Conservation (phyloP, 2,888 invertebrate species). For the Blera fallax region DNA sequence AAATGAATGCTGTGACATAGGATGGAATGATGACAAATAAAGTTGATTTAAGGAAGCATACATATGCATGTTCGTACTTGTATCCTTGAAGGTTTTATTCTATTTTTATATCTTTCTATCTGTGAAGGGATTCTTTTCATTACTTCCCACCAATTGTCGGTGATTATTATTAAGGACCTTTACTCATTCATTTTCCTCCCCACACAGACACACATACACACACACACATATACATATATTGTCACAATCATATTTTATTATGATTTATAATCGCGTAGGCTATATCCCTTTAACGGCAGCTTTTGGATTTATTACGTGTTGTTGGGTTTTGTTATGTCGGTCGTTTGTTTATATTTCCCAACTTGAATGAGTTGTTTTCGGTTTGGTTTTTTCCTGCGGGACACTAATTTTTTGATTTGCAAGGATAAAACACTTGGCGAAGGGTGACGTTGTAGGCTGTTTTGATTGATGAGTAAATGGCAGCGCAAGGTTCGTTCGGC, state of each 20-base stretch:
- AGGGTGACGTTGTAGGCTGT: background rate
- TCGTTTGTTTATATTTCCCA: constrained; percentile 46
- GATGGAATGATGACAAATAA: constrained; percentile 14
- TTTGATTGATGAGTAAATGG: constrained; percentile 66
- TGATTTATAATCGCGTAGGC: constrained; percentile 67
- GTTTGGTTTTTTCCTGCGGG: constrained; percentile 6
- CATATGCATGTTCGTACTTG: background rate
- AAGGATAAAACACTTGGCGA: constrained; percentile 24
- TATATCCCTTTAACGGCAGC: constrained; percentile 49
- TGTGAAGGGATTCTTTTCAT: constrained; percentile 1
- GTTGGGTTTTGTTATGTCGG: constrained; percentile 39
- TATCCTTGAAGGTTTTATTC: too few relatives aligned
- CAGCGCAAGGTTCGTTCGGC: constrained; percentile 39
- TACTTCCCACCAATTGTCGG: constrained; percentile 32
- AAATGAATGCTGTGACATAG: constrained; percentile 22
- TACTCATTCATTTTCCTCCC: too few relatives aligned
- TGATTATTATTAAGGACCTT: constrained; percentile 38
- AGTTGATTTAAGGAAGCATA: constrained; percentile 15
- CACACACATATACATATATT: background rate
- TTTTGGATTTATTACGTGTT: constrained; percentile 60
- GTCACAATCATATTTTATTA: constrained; percentile 63
- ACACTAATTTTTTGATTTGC: constrained; percentile 61
- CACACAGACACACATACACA: background rate
- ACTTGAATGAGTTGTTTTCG: constrained; percentile 52
- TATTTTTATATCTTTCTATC: too few relatives aligned